phyloP scores from a whole-genome alignment of 2,888 invertebrate species.

The Patella pellucida region DNA sequence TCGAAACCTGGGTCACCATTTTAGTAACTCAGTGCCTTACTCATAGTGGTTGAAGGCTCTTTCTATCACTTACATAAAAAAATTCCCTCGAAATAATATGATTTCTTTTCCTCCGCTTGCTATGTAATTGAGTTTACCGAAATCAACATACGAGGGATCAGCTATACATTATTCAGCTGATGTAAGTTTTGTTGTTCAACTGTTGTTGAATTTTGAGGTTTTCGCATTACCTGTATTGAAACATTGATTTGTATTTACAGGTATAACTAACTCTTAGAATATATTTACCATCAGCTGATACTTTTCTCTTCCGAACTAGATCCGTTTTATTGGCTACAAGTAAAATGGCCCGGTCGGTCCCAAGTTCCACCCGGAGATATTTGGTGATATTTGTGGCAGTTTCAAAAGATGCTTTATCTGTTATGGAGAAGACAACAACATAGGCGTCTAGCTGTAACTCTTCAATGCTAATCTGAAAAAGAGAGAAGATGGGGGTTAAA shows the following conservation, averaged over 20 bases:
- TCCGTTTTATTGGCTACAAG: conserved; percentile 95
- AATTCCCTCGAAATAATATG: no score
- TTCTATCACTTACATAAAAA: no score
- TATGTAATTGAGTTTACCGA: no score
- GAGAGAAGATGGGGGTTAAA: not conserved
- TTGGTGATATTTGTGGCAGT: conserved; percentile 87
- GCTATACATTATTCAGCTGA: no score
- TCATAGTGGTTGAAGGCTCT: no score
- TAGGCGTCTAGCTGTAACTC: conserved; percentile 83
- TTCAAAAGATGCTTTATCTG: conserved; percentile 85
- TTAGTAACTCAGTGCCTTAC: no score
- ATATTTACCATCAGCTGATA: conserved; percentile 84
- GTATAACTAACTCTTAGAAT: not conserved
- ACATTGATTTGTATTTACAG: not conserved
- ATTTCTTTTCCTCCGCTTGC: no score
- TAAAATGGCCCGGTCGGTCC: conserved; percentile 88
- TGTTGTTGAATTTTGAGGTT: no score
- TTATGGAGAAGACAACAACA: conserved; percentile 91
- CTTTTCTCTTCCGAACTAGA: conserved; percentile 87
- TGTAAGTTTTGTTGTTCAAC: no score
- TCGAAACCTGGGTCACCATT: no score
- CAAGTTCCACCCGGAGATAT: conserved; percentile 85
- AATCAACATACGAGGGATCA: no score
- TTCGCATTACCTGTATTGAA: no score
- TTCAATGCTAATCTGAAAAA: conserved; percentile 73